Percentiles rank a stretch among this genome's conserved stretches.
Conservation (phyloP, 2,888 invertebrate species). For the Eledone cirrhosa region DNA sequence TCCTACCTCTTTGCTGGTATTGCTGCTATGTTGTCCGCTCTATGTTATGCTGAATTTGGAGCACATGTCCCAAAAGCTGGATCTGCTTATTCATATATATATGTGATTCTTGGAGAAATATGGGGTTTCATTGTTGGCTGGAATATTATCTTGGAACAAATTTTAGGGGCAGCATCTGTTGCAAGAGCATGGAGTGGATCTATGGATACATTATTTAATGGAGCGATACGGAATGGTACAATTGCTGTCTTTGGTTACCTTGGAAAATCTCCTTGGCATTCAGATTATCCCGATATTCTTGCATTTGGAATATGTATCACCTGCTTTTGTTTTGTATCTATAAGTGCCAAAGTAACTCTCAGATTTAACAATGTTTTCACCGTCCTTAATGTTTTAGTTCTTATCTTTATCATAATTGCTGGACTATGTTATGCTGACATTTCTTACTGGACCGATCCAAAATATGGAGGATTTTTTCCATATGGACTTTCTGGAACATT, state of each 20-base stretch:
- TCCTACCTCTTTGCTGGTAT: slow-evolving; percentile 76
- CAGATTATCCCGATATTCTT: slow-evolving; percentile 67
- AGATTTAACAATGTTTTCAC: slow-evolving; percentile 66
- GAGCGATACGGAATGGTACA: slow-evolving; percentile 66
- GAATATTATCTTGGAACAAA: slow-evolving; percentile 76
- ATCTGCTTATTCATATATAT: slow-evolving; percentile 91
- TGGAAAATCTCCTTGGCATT: slow-evolving; percentile 47
- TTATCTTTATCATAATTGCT: slow-evolving; percentile 69
- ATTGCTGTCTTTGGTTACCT: slow-evolving; percentile 55
- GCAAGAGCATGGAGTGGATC: slow-evolving; percentile 68
- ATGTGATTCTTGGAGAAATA: slow-evolving; percentile 90
- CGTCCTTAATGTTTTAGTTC: slow-evolving; percentile 63
- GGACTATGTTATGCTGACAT: slow-evolving; percentile 86
- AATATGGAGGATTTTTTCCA: slow-evolving; percentile 66
- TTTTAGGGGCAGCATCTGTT: slow-evolving; percentile 71
- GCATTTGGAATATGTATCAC: slow-evolving; percentile 63
- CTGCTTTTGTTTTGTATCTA: slow-evolving; percentile 68
- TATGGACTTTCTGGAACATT: slow-evolving; percentile 66
- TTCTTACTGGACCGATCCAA: slow-evolving; percentile 78
- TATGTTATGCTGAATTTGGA: slow-evolving; percentile 66
- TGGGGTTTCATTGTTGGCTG: slow-evolving; percentile 88
- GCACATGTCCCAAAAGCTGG: slow-evolving; percentile 68
- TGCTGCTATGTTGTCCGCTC: slow-evolving; percentile 68
- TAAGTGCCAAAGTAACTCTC: slow-evolving; percentile 66
- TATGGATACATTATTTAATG: slow-evolving; percentile 65